A percentile compares a stretch with the other conserved stretches of the same genome.
phyloP scores from a whole-genome alignment of 2,113 vertebrate genomes.

The Clarias gariepinus region DNA sequence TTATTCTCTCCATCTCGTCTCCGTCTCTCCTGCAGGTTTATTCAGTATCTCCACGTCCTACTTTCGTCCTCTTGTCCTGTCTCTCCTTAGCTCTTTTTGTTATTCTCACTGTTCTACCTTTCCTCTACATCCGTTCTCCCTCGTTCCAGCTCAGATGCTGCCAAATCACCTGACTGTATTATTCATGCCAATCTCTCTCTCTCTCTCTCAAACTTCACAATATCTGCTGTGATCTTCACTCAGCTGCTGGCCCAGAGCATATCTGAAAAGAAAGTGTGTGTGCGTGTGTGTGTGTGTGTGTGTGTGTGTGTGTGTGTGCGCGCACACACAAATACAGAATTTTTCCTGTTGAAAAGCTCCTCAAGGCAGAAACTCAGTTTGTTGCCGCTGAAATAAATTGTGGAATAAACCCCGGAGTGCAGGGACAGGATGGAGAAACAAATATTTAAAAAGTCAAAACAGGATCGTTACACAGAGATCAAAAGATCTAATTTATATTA shows the following conservation, averaged over 20 bases:
- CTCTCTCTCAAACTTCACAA: background rate
- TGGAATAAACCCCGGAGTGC: background rate
- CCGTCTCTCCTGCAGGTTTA: constrained; percentile 1
- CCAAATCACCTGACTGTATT: constrained; percentile 5
- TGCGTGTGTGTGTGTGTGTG: background rate
- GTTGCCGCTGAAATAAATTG: background rate
- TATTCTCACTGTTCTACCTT: constrained; percentile 3
- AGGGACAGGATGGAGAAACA: background rate
- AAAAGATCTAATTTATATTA: too few relatives aligned
- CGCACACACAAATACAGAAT: background rate
- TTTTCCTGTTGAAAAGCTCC: background rate
- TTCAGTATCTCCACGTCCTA: constrained; percentile 12
- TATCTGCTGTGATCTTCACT: background rate
- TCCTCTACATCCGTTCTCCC: background rate
- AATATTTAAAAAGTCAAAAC: background rate
- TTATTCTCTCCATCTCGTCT: background rate
- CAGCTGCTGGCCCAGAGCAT: background rate
- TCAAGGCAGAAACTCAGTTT: background rate
- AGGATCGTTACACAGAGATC: background rate
- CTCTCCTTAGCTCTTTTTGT: background rate
- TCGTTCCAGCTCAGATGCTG: background rate
- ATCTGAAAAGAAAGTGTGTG: background rate
- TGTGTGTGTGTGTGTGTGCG: constrained; percentile 7
- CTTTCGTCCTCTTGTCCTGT: background rate
- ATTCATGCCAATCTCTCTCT: background rate